Conservation (phyloP, 35 echinoderm and acorn worm species). For the Heliocidaris erythrogramma region DNA sequence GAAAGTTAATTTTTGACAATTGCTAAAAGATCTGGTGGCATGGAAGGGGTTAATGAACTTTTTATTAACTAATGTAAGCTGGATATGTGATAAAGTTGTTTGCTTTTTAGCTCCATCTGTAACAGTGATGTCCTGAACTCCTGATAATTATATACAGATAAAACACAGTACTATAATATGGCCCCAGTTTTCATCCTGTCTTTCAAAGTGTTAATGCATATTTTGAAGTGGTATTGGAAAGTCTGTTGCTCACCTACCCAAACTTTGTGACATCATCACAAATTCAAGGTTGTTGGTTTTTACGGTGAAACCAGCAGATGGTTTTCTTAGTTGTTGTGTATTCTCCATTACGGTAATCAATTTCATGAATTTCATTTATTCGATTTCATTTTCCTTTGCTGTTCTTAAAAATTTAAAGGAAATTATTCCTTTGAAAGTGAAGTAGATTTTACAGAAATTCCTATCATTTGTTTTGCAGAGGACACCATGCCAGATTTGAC, state of each 20-base stretch:
- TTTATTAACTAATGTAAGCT: neutral
- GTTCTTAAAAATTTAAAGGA: neutral
- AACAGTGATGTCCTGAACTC: neutral
- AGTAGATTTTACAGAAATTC: neutral
- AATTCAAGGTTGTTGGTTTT: no score
- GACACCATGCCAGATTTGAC: constrained; percentile 86
- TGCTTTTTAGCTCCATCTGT: neutral
- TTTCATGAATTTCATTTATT: neutral
- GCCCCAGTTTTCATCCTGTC: neutral
- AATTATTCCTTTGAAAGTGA: neutral
- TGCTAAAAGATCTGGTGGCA: no score
- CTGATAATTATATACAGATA: no score
- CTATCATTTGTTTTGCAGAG: constrained; percentile 59
- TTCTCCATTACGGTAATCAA: no score
- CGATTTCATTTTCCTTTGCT: neutral
- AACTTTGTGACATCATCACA: no score
- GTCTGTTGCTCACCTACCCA: no score
- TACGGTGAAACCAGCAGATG: no score
- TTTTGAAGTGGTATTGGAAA: no score
- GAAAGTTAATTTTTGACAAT: no score
- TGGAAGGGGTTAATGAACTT: no score
- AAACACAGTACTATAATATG: no score
- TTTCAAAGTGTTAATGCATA: neutral
- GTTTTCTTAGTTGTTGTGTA: no score
- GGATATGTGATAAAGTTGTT: neutral